These are phyloP conservation scores for Chaenocephalus aceratus DNA, from an alignment of 2,113 vertebrate genomes.

Conservation along the genomic window DNA sequence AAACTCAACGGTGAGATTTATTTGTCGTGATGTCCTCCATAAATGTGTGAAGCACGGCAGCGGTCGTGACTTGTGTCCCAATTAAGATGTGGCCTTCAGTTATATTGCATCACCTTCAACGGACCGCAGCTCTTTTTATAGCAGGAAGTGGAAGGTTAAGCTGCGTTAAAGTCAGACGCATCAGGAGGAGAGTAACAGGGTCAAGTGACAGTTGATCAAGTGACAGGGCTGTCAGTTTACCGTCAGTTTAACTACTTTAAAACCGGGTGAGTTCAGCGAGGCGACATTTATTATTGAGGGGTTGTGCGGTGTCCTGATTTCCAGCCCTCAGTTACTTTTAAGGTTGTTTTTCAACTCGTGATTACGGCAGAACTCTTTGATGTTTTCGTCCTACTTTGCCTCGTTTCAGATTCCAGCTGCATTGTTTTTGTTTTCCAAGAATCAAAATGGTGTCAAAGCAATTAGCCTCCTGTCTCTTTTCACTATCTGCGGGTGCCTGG, in stretches of 20 bases:
- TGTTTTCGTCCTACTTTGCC: constrained; percentile 2
- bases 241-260: neutral
- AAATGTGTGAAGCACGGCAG: constrained; percentile 29
- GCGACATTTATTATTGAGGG: neutral
- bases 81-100: constrained; percentile 43
- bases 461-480: constrained; percentile 49
- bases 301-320: neutral
- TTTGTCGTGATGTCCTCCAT: constrained; percentile 42
- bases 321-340: neutral
- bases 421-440: constrained; percentile 37
- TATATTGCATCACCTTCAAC: constrained; percentile 2
- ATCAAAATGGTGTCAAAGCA: constrained; percentile 57
- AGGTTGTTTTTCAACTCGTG: neutral
- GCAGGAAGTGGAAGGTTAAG: constrained; percentile 4
- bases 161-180: neutral
- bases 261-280: neutral
- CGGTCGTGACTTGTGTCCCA: constrained; percentile 40
- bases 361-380: neutral
- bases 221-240: neutral
- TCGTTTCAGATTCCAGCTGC: constrained; percentile 47
- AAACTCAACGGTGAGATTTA: constrained; percentile 46
- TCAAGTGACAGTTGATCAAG: constrained; percentile 7
- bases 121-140: neutral
- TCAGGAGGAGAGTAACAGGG: constrained; percentile 14
- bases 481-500: constrained; percentile 21